Conservation (phyloP, 30 jellyfish, hydroid and myxozoan species). For the Aurelia sp. region DNA sequence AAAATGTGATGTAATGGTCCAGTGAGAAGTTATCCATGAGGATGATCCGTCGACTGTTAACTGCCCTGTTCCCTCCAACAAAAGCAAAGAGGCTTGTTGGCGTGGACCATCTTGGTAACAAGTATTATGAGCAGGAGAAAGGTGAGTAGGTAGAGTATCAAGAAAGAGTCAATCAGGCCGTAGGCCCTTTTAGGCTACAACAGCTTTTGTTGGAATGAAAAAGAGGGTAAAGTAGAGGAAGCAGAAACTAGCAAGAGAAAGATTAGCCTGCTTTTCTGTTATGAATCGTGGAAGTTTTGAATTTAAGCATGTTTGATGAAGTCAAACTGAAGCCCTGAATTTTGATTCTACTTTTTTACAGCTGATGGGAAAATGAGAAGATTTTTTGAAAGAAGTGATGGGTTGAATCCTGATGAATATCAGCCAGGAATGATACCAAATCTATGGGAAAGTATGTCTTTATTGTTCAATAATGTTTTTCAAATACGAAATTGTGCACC, state of each 20-base stretch:
- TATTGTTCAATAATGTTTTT: neutral
- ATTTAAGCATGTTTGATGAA: too few species aligned
- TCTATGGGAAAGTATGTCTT: conserved; percentile 77
- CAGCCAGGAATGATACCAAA: conserved; percentile 74
- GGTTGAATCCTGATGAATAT: conserved; percentile 67
- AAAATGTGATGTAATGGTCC: neutral
- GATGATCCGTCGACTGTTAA: conserved; percentile 37
- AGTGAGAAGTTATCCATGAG: neutral
- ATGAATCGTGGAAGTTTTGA: too few species aligned
- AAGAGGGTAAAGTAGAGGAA: too few species aligned
- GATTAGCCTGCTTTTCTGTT: too few species aligned
- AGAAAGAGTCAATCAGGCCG: too few species aligned
- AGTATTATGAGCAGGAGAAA: conserved; percentile 63
- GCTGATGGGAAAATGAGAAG: conserved; percentile 77
- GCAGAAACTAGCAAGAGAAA: too few species aligned
- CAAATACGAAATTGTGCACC: neutral
- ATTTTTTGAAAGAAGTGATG: conserved; percentile 55
- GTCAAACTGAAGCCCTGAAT: too few species aligned
- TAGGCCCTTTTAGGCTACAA: too few species aligned
- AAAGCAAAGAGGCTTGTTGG: conserved; percentile 67
- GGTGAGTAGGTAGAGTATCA: conserved; percentile 52
- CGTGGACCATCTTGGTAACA: conserved; percentile 77
- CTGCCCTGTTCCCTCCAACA: conserved; percentile 47
- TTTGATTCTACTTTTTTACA: neutral
- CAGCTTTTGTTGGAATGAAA: too few species aligned